Conservation (phyloP, 2,797 vertebrate species). For the Spheniscus humboldti region DNA sequence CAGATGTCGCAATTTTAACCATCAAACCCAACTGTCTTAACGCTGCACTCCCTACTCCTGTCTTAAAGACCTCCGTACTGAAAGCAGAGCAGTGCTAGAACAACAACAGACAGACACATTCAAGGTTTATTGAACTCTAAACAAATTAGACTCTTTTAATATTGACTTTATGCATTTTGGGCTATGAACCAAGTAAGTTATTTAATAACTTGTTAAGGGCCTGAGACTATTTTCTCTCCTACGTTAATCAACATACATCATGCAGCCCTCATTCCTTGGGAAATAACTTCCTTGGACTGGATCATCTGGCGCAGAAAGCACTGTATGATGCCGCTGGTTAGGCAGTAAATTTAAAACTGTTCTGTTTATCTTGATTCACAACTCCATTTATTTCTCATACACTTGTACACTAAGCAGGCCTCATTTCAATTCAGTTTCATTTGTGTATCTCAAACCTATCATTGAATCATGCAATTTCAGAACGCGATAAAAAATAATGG, state of each 20-base stretch:
- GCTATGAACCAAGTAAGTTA: background rate
- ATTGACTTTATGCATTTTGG: background rate
- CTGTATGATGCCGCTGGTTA: background rate
- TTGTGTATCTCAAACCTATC: background rate
- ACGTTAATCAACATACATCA: background rate
- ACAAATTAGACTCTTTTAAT: background rate
- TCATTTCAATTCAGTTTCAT: background rate
- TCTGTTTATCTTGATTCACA: constrained; percentile 23
- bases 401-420: background rate
- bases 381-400: background rate
- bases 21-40: background rate
- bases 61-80: background rate
- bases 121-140: background rate
- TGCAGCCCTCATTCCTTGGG: background rate
- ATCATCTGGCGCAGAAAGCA: constrained; percentile 7
- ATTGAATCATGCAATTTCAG: background rate
- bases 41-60: background rate
- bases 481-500: background rate
- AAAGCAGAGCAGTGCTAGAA: background rate
- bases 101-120: background rate
- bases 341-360: background rate
- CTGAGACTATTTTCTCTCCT: background rate
- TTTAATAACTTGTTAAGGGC: background rate
- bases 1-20: background rate
- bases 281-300: background rate